Base-by-base conservation (phyloP, 2,888 invertebrate species). In the Helobdella robusta region DNA sequence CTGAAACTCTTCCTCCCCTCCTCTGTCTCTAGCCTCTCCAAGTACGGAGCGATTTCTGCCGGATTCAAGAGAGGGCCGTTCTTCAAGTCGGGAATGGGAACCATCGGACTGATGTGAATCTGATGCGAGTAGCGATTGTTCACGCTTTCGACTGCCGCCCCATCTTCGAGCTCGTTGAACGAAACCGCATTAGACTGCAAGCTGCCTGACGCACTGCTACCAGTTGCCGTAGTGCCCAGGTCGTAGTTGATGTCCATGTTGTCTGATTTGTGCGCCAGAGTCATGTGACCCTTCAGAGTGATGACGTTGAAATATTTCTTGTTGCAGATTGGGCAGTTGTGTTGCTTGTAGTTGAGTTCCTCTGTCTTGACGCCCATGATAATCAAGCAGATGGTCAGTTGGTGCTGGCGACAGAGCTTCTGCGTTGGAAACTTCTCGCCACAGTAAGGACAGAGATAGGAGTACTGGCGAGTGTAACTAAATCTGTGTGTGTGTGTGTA, bases 231-330 rank as follows among this genome's bases (percentile, higher is more conserved):
- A 35, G 20, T 32, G 34, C 58, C 5, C 32, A 35, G 32, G 35
- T 32, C n/a, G 23, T 52, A 46, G 25, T 30, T 36, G 23, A 40
- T 50, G 50, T 61, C 61, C 30, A 60, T 20, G 30, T 50, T 46
- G 52, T 66, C 60, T 23, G 46, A 34, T 36, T 66, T 66, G 58
- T 66, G 66, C 1, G 60, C 40, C n/a, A 66, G 62, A 5, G 66
- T 66, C 63, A 66, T 61, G 56, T 66, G 66, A 40, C 66, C 66
- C 44, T 66, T 66, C 34, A 66, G 62, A 20, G 66, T 66, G 63
- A 66, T 66, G 62, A 66, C 50, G 58, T 66, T 66, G 58, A 66
- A 66, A 46, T 66, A 66, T n/a, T 66, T 66, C 54, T 56, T 62
- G 58, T 62, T 48, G 48, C 66, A 66, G 60, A 63, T 63, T 2